Conservation (phyloP, 2,113 vertebrate genomes). For the Hypocryptadius cinnamomeus region DNA sequence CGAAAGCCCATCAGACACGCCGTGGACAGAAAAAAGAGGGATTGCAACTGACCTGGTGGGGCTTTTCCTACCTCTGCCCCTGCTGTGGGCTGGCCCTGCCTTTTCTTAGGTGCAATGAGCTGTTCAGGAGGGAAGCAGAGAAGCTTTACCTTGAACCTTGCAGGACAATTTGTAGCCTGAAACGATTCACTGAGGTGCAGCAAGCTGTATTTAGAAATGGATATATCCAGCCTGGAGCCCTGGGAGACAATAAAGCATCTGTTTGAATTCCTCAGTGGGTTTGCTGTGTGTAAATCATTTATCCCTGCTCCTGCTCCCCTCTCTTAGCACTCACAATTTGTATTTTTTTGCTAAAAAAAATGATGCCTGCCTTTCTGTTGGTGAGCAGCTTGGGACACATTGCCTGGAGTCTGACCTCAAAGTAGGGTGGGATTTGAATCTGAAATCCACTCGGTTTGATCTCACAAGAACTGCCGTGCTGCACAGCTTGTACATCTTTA, state of each 20-base stretch:
- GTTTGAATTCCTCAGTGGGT: neutral
- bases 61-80: neutral
- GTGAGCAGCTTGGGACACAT: neutral
- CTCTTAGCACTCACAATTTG: neutral
- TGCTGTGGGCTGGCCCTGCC: neutral
- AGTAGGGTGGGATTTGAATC: constrained; percentile 46
- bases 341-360: neutral
- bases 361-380: neutral
- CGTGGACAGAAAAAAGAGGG: neutral
- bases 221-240: neutral
- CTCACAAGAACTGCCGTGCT: neutral
- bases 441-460: constrained; percentile 28
- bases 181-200: neutral
- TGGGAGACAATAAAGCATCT: constrained; percentile 6
- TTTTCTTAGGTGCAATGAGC: neutral
- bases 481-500: constrained; percentile 38
- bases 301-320: neutral
- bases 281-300: constrained; percentile 14
- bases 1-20: neutral
- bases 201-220: neutral
- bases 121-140: neutral
- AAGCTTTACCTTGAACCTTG: neutral
- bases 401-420: constrained; percentile 48
- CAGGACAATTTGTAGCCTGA: neutral
- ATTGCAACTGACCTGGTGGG: neutral